phyloP scores from a whole-genome alignment of 1,140 invertebrate genomes.

The Drosophila bipectinata region DNA sequence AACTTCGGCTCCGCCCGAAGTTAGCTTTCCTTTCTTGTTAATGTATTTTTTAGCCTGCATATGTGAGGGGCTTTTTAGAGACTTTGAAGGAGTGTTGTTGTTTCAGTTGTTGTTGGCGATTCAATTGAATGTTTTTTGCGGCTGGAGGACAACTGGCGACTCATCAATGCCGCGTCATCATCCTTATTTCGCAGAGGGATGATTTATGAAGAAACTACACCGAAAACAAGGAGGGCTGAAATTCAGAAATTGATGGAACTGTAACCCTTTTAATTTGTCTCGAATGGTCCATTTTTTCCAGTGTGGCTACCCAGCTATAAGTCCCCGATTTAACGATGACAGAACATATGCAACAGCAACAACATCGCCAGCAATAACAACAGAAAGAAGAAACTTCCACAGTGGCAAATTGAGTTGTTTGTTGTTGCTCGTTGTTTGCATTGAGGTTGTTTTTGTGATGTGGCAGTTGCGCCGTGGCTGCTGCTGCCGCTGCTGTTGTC shows the following conservation, averaged over 20 bases:
- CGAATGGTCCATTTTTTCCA: background rate
- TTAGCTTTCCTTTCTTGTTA: no score
- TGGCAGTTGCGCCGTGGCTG: slow-evolving; percentile 1
- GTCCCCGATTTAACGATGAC: slow-evolving; percentile 39
- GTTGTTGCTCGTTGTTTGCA: slow-evolving; percentile 21
- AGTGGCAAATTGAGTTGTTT: slow-evolving; percentile 48
- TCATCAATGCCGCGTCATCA: slow-evolving; percentile 47
- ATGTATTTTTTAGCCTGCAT: slow-evolving; percentile 16
- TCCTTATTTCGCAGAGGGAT: slow-evolving; percentile 21
- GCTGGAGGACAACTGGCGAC: slow-evolving; percentile 50
- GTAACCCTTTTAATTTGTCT: no score
- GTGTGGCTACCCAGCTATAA: background rate
- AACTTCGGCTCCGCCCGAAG: no score
- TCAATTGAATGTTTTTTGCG: slow-evolving; percentile 68
- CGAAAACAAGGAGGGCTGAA: background rate
- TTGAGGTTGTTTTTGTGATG: slow-evolving; percentile 12
- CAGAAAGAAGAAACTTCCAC: slow-evolving; percentile 18
- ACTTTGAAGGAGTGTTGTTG: slow-evolving; percentile 20
- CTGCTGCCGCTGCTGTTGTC: slow-evolving; percentile 5
- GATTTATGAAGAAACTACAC: background rate
- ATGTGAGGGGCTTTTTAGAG: slow-evolving; percentile 29
- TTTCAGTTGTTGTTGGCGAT: slow-evolving; percentile 39
- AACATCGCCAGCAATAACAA: slow-evolving; percentile 22
- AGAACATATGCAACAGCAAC: slow-evolving; percentile 41
- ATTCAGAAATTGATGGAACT: background rate